Evolutionary conservation across 2,797 vertebrate genomes (phyloP), one percentile per base, ranked within the genome.

Genomic region (Manis pentadactyla): DNA sequence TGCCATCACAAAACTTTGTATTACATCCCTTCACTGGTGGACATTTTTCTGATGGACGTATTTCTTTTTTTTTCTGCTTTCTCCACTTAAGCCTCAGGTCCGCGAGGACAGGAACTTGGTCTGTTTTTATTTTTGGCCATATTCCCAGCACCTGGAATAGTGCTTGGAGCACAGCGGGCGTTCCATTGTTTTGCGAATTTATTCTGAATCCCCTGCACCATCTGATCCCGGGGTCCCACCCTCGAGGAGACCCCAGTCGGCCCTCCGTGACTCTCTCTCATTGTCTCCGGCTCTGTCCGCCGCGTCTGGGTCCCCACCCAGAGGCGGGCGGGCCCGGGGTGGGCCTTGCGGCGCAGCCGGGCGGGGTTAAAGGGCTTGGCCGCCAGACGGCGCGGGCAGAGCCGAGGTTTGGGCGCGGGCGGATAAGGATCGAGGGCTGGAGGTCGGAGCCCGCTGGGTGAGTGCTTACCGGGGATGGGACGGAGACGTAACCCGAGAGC

Each of bases 281-380:
- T 46, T 68, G 27, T 23, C 21, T 29, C 11, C 0, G 17, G 42
- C 57, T 55, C 42, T 13, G 23, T 59, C 57, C 17, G 18, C 63
- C 9, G 4, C 42, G 42, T 84, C 39, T 34, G 4, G 6, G 63
- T 92, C 75, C 31, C 94, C 53, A 42, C 73, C 90, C 68, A 90
- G 78, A 49, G 73, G 51, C 53, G 66, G 94, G 93, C n/a, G 75
- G 79, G 81, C 27, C 42, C 14, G 46, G 87, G 90, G 94, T 83
- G 92, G 83, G 39, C 14, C 96, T 39, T 7, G 13, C 0, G 6
- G 46, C 31, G 4, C 7, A 1, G 61, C 46, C 21, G 2, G 87
- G 96, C 49, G n/a, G 74, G 59, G 87, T 98, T 98, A 96, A 96
- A 97, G 93, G 53, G 83, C 87, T 8, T 23, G 34, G 68, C 11